Percentiles rank a stretch among this genome's conserved stretches.
Evolutionary conservation across 2,888 invertebrate genomes (phyloP).

Genomic region (Euproctis similis): DNA sequence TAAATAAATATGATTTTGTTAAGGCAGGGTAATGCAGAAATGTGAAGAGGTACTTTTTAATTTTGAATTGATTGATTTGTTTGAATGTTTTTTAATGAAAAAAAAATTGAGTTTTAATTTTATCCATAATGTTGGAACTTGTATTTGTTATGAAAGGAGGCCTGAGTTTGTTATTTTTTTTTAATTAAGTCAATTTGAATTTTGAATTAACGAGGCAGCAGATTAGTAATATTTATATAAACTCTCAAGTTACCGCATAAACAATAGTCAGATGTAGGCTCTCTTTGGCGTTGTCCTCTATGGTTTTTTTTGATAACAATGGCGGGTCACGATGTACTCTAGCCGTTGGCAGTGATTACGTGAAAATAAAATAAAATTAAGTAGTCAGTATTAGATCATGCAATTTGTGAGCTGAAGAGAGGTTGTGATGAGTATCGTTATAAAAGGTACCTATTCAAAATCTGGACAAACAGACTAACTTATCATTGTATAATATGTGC

Average conservation of each 20-base stretch:
- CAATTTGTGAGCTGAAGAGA: conserved; percentile 66
- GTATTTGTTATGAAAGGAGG: conserved; percentile 71
- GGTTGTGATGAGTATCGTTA: conserved; percentile 70
- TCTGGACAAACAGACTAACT: conserved; percentile 71
- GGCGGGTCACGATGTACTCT: conserved; percentile 24
- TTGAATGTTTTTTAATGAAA: conserved; percentile 72
- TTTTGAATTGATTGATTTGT: conserved; percentile 60
- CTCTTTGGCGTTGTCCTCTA: conserved; percentile 62
- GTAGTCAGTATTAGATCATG: conserved; percentile 64
- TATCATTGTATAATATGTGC: conserved; percentile 50
- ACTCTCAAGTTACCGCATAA: conserved; percentile 70
- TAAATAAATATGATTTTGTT: conserved; percentile 70
- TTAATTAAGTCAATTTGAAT: conserved; percentile 67
- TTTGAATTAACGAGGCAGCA: conserved; percentile 67
- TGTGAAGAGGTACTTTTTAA: conserved; percentile 72
- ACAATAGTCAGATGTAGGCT: conserved; percentile 67
- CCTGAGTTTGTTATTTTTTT: conserved; percentile 70
- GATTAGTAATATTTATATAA: conserved; percentile 63
- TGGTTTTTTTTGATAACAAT: conserved; percentile 38
- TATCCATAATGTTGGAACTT: conserved; percentile 72
- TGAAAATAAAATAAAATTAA: conserved; percentile 27
- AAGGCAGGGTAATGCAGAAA: conserved; percentile 74
- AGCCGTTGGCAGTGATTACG: conserved; percentile 21
- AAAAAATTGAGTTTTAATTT: conserved; percentile 70
- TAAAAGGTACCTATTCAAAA: conserved; percentile 75